These are phyloP conservation scores for Anadara kagoshimensis DNA, from an alignment of 1,140 invertebrate genomes.

Conservation along the genomic window DNA sequence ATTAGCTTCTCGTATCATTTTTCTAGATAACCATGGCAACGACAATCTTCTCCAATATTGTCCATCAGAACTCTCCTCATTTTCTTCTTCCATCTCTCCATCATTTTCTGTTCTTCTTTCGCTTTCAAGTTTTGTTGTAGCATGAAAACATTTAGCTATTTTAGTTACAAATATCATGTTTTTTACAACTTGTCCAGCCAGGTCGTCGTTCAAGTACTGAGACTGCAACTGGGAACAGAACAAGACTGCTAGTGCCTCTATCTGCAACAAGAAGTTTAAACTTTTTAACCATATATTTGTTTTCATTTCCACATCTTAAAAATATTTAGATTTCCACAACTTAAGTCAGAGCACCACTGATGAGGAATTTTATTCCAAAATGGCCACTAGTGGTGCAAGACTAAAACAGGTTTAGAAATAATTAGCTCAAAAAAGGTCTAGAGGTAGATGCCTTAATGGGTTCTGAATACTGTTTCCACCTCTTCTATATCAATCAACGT, in stretches of 20 bases:
- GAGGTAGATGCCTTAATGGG: too few species aligned
- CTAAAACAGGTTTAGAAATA: too few species aligned
- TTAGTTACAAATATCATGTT: conserved; percentile 83
- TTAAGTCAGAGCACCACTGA: too few species aligned
- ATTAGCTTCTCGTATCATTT: conserved; percentile 82
- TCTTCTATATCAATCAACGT: too few species aligned
- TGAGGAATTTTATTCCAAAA: too few species aligned
- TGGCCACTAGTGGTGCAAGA: too few species aligned
- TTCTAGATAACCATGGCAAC: conserved; percentile 81
- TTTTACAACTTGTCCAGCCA: conserved; percentile 77
- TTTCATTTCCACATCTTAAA: too few species aligned
- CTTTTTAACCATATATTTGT: too few species aligned
- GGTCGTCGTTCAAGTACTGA: conserved; percentile 52
- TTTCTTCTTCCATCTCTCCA: conserved; percentile 18
- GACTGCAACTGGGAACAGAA: conserved; percentile 83
- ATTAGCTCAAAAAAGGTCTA: too few species aligned
- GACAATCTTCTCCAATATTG: conserved; percentile 61
- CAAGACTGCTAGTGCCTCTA: conserved; percentile 82
- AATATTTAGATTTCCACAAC: too few species aligned
- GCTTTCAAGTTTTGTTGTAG: conserved; percentile 45
- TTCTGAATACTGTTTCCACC: too few species aligned
- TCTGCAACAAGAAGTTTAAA: conserved; percentile 42
- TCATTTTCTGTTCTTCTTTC: conserved; percentile 7
- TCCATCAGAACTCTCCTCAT: conserved; percentile 67
- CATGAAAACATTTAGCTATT: conserved; percentile 76